These are phyloP conservation scores for Limosa lapponica DNA, from an alignment of 2,797 vertebrate species.

Conservation along the genomic window DNA sequence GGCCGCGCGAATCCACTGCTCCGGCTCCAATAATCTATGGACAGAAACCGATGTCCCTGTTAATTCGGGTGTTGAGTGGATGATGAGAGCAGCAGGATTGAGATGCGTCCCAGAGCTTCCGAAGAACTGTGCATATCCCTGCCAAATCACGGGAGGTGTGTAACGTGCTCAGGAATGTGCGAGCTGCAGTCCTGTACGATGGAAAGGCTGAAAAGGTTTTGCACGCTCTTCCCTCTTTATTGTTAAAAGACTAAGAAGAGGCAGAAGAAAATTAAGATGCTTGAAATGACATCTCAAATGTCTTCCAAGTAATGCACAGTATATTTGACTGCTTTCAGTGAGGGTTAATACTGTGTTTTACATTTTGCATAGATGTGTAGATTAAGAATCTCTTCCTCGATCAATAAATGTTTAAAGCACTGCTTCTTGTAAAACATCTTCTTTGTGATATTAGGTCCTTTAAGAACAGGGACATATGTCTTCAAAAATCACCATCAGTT, in stretches of 20 bases:
- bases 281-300: background rate
- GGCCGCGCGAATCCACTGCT: background rate
- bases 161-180: rapidly evolving
- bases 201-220: background rate
- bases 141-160: rapidly evolving
- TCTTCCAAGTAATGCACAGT: background rate
- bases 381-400: background rate
- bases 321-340: background rate
- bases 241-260: background rate
- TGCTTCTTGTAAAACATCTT: background rate
- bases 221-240: background rate
- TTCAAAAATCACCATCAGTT: background rate
- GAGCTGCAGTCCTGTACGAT: background rate
- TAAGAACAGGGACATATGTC: background rate
- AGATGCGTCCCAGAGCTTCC: background rate
- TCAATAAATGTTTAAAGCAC: background rate
- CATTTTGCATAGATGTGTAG: background rate
- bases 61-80: background rate
- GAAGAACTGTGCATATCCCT: background rate
- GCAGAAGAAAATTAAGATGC: background rate
- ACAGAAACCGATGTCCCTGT: background rate
- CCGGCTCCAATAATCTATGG: background rate
- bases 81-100: background rate
- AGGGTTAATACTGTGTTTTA: background rate
- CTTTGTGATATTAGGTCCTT: background rate